Conservation (phyloP, 2,113 vertebrate species). For the Copsychus sechellarum region DNA sequence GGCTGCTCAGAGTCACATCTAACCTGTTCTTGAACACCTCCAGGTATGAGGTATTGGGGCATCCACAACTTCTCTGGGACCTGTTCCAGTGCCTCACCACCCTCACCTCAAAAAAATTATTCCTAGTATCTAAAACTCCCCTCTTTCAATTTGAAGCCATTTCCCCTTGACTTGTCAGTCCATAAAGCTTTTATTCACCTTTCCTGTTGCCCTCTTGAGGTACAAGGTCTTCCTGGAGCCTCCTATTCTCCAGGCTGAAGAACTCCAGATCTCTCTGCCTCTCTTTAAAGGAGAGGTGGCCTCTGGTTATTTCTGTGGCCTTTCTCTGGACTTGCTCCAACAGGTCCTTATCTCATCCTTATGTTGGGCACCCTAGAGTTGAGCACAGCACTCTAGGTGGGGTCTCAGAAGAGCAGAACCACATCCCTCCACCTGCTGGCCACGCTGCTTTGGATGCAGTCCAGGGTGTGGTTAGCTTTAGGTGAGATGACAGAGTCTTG, state of each 20-base stretch:
- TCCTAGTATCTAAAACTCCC: neutral
- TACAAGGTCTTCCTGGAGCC: neutral
- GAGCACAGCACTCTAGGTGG: neutral
- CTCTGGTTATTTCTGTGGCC: neutral
- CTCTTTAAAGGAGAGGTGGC: neutral
- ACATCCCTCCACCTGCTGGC: rapidly evolving
- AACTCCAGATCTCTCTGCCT: neutral
- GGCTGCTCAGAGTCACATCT: neutral
- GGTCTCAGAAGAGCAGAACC: neutral
- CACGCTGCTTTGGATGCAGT: neutral
- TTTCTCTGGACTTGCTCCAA: neutral
- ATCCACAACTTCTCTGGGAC: neutral
- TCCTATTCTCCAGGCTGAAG: neutral
- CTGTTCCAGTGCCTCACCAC: neutral
- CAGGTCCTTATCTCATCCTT: neutral
- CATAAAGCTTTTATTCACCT: neutral
- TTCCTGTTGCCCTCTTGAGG: neutral
- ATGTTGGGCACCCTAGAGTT: rapidly evolving
- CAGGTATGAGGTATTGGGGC: too few species aligned
- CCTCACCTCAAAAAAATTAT: neutral
- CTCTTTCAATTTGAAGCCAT: neutral
- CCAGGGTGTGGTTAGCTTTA: neutral
- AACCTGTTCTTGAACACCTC: neutral
- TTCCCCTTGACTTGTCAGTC: neutral
- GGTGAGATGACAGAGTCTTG: neutral